Evolutionary conservation across 2,888 invertebrate species (phyloP), one percentile per base, ranked within the genome.

Genomic region (Drosophila mulleri): DNA sequence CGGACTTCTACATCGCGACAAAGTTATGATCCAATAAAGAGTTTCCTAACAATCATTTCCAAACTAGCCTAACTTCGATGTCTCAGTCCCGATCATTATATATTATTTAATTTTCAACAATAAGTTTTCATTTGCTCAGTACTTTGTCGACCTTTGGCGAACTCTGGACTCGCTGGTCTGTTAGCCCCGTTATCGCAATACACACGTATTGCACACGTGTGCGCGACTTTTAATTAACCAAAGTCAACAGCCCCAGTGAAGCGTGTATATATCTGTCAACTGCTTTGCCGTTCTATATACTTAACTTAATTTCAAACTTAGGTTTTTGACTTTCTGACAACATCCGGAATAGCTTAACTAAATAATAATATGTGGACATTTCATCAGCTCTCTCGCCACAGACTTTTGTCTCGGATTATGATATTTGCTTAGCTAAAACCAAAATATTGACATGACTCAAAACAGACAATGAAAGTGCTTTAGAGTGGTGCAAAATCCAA

Each of bases 181-280:
- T 53, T 53, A 39, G 45, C 45, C 45, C 63, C 52, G 39, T 71
- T 56, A 18, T 48, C 29, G 45, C 35, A 48, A 44, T 29, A 57
- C 66, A n/a, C n/a, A n/a, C n/a, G n/a, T n/a, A n/a, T 63, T 54
- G 62, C 42, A 70, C 77, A 75, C 80, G 89, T 76, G 89, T 56
- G 87, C 67, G 48, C 63, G 42, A 72, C 62, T 67, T 88, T 88
- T 88, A 83, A 89, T 83, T 83, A 83, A 86, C 77, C 72, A 89
- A 67, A 69, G 90, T 89, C 88, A 83, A 83, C 72, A 83, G 79
- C 63, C 68, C 69, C 80, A 85, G 35, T 75, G 85, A 66, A 69
- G 82, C 82, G 85, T 84, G 74, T 66, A 67, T 68, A 75, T 44
- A 67, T 67, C 60, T 61, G 57, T 44, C 57, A 32, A 57, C 32